Evolutionary conservation across 2,797 vertebrate genomes (phyloP), one percentile per base, ranked within the genome.

Genomic region (Petrocephalus sullivani): DNA sequence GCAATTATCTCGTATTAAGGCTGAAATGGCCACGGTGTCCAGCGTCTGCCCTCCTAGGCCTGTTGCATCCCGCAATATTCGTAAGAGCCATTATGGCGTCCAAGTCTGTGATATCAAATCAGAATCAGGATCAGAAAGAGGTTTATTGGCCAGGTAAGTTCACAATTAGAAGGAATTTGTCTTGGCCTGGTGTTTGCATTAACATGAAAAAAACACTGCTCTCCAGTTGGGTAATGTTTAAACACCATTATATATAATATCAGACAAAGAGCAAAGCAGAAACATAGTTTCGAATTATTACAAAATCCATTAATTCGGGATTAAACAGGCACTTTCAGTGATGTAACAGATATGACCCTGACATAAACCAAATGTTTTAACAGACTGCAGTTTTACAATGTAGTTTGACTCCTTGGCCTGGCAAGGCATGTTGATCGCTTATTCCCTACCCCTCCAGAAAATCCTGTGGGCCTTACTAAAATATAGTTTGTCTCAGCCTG

Each of bases 1-100:
- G 91, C 94, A 93, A 95, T 95, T 93, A 95, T 87, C 93, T 95
- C 93, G 93, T 92, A 94, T 94, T 93, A 93, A 93, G 93, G 93
- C 93, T 92, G 90, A 88, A 88, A 91, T 64, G 90, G 91, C 92
- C 93, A 4, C n/a, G 3, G 19, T 1, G 8, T 83, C n/a, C 41
- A 37, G 64, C 1, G 14, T 16, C 28, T 67, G 64, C 64, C 14
- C 10, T 67, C 28, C 64, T 14, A 10, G 4, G 64, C 28, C 64
- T 16, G 64, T 28, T 37, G 64, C 64, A 67, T 33, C 23, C 64
- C 1, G 23, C 14, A 23, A 23, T 4, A 33, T 33, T 67, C 64
- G 9, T 33, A 28, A 33, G 23, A 67, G 64, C 64, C 28, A 10
- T 64, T 64, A 28, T 14, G 64, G 64, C 10, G 14, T 5, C 23